Evolutionary conservation across 2,797 vertebrate species (phyloP).

Genomic region (Eutrigla gurnardus): DNA sequence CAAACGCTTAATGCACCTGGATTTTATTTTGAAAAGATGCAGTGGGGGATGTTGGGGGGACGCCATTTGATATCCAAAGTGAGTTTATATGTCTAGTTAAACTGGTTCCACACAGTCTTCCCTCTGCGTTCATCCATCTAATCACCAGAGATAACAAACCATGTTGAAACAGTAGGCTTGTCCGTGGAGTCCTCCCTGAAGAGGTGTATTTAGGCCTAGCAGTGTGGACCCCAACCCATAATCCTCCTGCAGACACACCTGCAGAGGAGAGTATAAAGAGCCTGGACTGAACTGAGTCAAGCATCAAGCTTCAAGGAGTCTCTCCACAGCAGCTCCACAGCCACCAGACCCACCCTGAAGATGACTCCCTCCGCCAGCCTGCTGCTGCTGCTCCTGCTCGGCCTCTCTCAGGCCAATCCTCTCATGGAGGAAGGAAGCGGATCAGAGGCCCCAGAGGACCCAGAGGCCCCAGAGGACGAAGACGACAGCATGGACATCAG

Average conservation of each 20-base stretch:
- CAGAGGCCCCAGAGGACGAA: no score
- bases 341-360: constrained; percentile 45
- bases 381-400: constrained; percentile 62
- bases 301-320: constrained; percentile 47
- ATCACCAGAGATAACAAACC: not conserved
- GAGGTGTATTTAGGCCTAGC: constrained; percentile 38
- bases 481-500: constrained; percentile 28
- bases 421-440: constrained; percentile 15
- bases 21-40: no score
- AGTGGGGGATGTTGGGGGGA: no score
- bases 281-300: constrained; percentile 39
- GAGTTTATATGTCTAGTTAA: not conserved
- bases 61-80: no score
- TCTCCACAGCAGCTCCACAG: constrained; percentile 43
- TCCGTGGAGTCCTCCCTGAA: constrained; percentile 34
- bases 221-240: constrained; percentile 44
- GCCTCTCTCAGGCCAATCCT: constrained; percentile 52
- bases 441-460: not conserved
- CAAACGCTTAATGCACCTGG: no score
- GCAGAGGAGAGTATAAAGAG: constrained; percentile 57
- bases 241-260: constrained; percentile 60
- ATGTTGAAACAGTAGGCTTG: constrained; percentile 42
- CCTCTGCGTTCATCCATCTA: not conserved
- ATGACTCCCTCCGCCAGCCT: constrained; percentile 55
- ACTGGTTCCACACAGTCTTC: not conserved